Percentiles rank a stretch among this genome's conserved stretches.
phyloP scores from a whole-genome alignment of 1,140 invertebrate species.

The Varroa destructor region DNA sequence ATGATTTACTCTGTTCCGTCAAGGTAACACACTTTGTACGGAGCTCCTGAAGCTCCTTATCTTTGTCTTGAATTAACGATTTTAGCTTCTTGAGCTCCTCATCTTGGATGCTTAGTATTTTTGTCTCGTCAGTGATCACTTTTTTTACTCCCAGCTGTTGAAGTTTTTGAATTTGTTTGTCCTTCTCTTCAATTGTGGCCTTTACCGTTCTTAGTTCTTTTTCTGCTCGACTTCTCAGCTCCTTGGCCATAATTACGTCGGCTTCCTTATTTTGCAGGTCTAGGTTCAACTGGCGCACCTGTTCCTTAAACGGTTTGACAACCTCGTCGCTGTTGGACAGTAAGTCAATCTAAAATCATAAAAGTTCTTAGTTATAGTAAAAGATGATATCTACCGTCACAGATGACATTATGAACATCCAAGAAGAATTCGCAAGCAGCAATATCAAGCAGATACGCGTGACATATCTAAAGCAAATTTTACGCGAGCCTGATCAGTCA shows the following conservation, averaged over 20 bases:
- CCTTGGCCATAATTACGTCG: constrained; percentile 23
- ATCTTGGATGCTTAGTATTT: neutral
- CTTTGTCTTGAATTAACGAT: constrained; percentile 17
- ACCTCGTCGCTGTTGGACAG: constrained; percentile 21
- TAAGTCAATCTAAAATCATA: constrained; percentile 11
- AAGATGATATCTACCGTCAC: too few species aligned
- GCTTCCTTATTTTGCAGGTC: constrained; percentile 18
- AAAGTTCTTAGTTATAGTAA: neutral
- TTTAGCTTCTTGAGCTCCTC: constrained; percentile 15
- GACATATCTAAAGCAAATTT: too few species aligned
- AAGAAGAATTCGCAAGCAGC: too few species aligned
- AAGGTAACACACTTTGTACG: neutral
- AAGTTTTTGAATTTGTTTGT: constrained; percentile 28
- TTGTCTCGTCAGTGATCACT: too few species aligned
- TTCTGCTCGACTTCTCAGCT: constrained; percentile 17
- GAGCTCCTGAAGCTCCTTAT: constrained; percentile 5
- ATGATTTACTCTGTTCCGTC: neutral
- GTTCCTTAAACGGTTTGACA: constrained; percentile 19
- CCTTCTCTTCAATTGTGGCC: constrained; percentile 24
- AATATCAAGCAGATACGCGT: too few species aligned
- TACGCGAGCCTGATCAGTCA: too few species aligned
- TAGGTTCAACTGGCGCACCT: constrained; percentile 4
- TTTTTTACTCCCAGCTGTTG: constrained; percentile 1
- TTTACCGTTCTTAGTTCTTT: constrained; percentile 8
- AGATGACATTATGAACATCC: too few species aligned